These are phyloP conservation scores for Perdita meconis DNA, from an alignment of 2,888 invertebrate genomes.

Conservation along the genomic window DNA sequence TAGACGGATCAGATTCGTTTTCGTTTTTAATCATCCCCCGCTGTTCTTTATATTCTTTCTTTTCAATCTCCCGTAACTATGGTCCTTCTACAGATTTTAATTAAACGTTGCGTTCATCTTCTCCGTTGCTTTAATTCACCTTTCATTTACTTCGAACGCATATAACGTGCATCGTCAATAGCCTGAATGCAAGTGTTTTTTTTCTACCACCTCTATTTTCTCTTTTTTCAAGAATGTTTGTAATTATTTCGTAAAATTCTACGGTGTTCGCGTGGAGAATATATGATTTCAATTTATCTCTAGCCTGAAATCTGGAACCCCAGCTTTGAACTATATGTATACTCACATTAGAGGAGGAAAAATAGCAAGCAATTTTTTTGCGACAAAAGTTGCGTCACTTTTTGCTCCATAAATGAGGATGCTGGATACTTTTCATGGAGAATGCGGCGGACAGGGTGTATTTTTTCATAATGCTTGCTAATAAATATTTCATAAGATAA, in stretches of 20 bases:
- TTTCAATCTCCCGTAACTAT: not conserved
- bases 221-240: not conserved
- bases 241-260: not conserved
- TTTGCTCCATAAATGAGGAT: too few relatives aligned
- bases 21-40: conserved; percentile 7
- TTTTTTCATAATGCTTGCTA: too few relatives aligned
- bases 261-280: not conserved
- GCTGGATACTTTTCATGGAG: too few relatives aligned
- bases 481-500: too few relatives aligned
- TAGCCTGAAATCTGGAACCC: not conserved
- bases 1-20: conserved; percentile 1
- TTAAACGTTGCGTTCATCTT: conserved; percentile 15
- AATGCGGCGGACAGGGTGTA: too few relatives aligned
- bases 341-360: too few relatives aligned
- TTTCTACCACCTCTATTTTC: not conserved
- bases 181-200: not conserved
- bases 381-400: too few relatives aligned
- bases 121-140: not conserved
- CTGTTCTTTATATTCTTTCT: not conserved
- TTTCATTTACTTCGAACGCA: conserved; percentile 5
- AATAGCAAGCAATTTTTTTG: too few relatives aligned
- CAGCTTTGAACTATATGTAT: too few relatives aligned
- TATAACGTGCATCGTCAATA: not conserved
- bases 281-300: not conserved
- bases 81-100: conserved; percentile 16